A percentile compares a stretch with the other conserved stretches of the same genome.
phyloP scores from a whole-genome alignment of 2,113 vertebrate genomes.

The Chinchilla lanigera region DNA sequence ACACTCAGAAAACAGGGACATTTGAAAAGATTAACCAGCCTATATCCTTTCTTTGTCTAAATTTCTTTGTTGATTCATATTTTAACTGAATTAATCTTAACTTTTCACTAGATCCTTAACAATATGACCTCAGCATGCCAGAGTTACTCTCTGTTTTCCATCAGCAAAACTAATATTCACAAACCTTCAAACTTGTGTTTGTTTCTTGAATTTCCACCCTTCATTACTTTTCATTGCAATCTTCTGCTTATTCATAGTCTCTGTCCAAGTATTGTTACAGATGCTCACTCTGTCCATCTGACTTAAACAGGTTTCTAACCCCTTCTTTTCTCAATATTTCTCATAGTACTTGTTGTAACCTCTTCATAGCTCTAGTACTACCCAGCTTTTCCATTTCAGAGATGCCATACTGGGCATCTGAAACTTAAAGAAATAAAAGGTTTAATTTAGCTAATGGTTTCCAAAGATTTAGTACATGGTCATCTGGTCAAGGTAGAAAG shows the following conservation, averaged over 20 bases:
- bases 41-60: background rate
- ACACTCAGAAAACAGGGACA: background rate
- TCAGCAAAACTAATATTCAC: background rate
- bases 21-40: background rate
- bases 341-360: background rate
- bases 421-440: background rate
- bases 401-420: background rate
- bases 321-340: background rate
- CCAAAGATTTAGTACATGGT: background rate
- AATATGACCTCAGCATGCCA: background rate
- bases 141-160: background rate
- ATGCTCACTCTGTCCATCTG: background rate
- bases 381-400: background rate
- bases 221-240: background rate
- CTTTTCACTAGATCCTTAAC: background rate
- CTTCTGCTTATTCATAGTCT: background rate
- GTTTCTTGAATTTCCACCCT: background rate
- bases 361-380: background rate
- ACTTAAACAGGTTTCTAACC: background rate
- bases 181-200: background rate
- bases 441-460: background rate
- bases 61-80: background rate
- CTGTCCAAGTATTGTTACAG: background rate
- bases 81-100: conserved; percentile 28
- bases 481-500: background rate